Conservation (phyloP, 2,113 vertebrate genomes). For the Prionailurus bengalensis region DNA sequence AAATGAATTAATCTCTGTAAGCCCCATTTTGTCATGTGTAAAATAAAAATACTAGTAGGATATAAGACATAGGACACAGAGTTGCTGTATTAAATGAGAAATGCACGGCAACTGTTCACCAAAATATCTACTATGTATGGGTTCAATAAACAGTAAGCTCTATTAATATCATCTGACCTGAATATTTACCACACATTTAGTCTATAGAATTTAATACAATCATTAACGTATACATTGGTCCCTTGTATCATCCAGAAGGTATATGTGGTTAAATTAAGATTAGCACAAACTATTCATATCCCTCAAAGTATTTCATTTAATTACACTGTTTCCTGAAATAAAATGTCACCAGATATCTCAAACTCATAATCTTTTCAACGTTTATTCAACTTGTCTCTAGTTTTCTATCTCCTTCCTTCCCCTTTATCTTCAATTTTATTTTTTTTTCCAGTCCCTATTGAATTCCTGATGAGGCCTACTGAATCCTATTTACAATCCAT, state of each 20-base stretch:
- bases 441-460: not conserved
- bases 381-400: slow-evolving; percentile 27
- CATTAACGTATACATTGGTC: not conserved
- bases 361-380: slow-evolving; percentile 40
- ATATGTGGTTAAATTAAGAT: slow-evolving; percentile 29
- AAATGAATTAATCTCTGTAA: not conserved
- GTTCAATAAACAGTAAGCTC: not conserved
- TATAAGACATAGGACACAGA: not conserved
- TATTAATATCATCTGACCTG: not conserved
- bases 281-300: not conserved
- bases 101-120: not conserved
- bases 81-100: not conserved
- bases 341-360: slow-evolving; percentile 6
- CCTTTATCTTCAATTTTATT: slow-evolving; percentile 17
- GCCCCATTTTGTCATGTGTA: not conserved
- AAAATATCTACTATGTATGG: not conserved
- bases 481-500: not conserved
- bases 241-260: not conserved
- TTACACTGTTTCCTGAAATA: slow-evolving; percentile 33
- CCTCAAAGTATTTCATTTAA: slow-evolving; percentile 38
- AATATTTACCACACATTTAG: not conserved
- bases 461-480: not conserved
- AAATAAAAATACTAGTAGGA: not conserved
- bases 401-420: not conserved
- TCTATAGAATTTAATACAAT: not conserved